Evolutionary conservation across 1,140 invertebrate species (phyloP), one percentile per base, ranked within the genome.

Genomic region (Trypoxylus dichotomus): DNA sequence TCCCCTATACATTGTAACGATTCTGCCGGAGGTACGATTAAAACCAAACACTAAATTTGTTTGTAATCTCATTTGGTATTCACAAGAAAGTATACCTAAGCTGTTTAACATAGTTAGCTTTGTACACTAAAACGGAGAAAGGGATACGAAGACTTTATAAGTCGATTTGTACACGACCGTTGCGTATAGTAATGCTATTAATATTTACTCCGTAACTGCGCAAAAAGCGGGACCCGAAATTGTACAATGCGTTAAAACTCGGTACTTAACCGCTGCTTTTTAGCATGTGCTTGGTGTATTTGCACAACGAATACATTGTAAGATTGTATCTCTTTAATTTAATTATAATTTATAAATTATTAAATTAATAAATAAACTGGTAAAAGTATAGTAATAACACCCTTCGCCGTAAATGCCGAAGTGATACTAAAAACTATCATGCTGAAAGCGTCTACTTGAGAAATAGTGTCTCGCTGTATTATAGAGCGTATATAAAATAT

Each of bases 31-130:
- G 47, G 47, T 19, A 54, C 47, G 47, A 54, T 54, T 54, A 54
- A 54, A 15, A 54, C 47, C 47, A 54, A 54, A 54, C 47, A 54
- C 47, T 5, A n/a, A 54, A 54, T 54, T 54, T 54, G 47, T 54
- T 54, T 54, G 47, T 54, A 54, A 54, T 54, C 47, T 54, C 47
- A 54, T 54, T 54, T n/a, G 47, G 47, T 54, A 54, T 54, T 54
- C 47, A 19, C 47, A 54, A 54, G 47, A 54, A 54, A 54, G 47
- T 54, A 54, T 54, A 54, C 47, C 6, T 54, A 54, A 54, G 47
- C 47, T 54, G 47, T 54, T 54, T 54, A 54, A 54, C 47, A 19
- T 54, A 54, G 47, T 54, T 54, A 54, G 15, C 47, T 54, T 54
- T 54, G 47, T 54, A 54, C 47, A 54, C 47, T 19, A 19, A 54